phyloP scores from a whole-genome alignment of 2,113 vertebrate genomes.

The Pithys albifrons region DNA sequence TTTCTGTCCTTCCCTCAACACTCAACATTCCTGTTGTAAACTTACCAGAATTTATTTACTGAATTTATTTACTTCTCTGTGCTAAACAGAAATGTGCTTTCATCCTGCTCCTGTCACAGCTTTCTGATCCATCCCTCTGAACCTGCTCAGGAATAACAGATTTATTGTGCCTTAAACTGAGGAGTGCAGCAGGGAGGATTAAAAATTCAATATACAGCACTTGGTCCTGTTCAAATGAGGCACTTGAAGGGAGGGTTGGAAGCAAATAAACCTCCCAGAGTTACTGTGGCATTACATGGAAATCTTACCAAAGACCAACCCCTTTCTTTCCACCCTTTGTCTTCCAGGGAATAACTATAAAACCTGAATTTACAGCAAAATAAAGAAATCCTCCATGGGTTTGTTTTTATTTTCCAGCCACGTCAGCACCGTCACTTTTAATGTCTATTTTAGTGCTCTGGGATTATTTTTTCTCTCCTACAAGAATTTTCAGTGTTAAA shows the following conservation, averaged over 20 bases:
- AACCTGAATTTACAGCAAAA: background rate
- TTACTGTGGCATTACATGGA: background rate
- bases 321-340: background rate
- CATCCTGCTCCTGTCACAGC: background rate
- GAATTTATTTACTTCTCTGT: background rate
- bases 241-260: background rate
- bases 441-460: background rate
- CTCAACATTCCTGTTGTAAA: accelerated
- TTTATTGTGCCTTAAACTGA: background rate
- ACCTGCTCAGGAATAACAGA: background rate
- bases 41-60: background rate
- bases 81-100: background rate
- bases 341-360: background rate
- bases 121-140: background rate
- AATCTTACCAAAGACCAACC: background rate
- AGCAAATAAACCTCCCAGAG: background rate
- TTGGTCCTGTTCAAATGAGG: background rate
- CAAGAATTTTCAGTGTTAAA: background rate
- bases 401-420: background rate
- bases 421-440: background rate
- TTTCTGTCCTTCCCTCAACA: background rate
- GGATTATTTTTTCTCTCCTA: background rate
- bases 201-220: background rate
- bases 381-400: accelerated
- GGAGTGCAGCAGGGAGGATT: background rate